A percentile compares a stretch with the other conserved stretches of the same genome.
These are phyloP conservation scores for Lepilemur septentrionalis DNA, from an alignment of 2,797 vertebrate genomes.

Conservation along the genomic window DNA sequence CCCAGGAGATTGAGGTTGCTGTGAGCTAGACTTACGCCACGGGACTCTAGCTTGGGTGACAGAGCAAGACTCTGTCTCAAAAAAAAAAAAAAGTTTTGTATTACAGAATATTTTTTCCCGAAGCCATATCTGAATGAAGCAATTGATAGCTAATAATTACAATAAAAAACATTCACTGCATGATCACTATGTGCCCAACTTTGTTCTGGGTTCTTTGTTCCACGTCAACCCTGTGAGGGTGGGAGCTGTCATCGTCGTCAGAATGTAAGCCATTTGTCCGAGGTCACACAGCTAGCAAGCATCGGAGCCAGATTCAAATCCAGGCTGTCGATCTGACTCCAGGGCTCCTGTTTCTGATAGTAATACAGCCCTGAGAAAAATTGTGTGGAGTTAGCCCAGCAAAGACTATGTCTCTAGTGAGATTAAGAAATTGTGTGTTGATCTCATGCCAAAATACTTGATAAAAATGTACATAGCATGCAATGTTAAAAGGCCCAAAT, in stretches of 20 bases:
- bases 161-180: neutral
- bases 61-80: no score
- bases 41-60: accelerated
- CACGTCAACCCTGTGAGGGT: accelerated
- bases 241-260: neutral
- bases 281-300: neutral
- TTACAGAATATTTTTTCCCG: neutral
- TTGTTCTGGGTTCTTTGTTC: neutral
- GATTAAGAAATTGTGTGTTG: constrained; percentile 28
- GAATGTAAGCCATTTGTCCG: neutral
- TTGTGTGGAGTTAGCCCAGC: neutral
- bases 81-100: neutral
- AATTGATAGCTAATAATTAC: neutral
- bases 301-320: neutral
- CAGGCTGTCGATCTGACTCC: neutral
- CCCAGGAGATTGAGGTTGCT: no score
- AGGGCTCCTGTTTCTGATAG: neutral
- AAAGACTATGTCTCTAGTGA: neutral
- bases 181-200: neutral
- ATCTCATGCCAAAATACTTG: constrained; percentile 5
- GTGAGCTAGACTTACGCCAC: no score
- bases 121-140: neutral
- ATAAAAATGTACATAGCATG: constrained; percentile 46
- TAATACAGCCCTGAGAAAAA: neutral
- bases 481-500: neutral